A percentile compares a stretch with the other conserved stretches of the same genome.
These are phyloP conservation scores for Aldrovandia affinis DNA, from an alignment of 2,797 vertebrate species.

Conservation along the genomic window DNA sequence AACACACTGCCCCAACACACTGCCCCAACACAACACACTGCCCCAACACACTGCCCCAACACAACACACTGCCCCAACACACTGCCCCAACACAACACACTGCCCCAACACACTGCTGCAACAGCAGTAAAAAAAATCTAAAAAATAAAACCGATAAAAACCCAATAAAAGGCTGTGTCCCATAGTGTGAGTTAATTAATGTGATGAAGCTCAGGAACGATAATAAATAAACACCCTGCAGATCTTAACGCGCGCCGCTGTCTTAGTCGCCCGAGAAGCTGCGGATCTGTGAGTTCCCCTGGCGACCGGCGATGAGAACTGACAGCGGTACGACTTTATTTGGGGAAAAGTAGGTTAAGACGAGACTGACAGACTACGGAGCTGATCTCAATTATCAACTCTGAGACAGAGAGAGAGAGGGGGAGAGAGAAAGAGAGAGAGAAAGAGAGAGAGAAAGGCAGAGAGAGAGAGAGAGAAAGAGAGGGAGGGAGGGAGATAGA, in stretches of 20 bases:
- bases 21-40: not conserved
- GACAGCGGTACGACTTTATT: constrained; percentile 72
- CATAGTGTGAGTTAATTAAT: constrained; percentile 41
- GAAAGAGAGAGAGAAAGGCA: too few relatives aligned
- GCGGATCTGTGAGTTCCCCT: constrained; percentile 52
- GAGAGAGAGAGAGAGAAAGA: too few relatives aligned
- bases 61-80: not conserved
- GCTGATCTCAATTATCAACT: constrained; percentile 21
- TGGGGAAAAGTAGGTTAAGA: constrained; percentile 37
- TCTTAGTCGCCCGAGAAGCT: constrained; percentile 68
- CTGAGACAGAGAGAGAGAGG: not conserved
- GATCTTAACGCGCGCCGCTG: constrained; percentile 64
- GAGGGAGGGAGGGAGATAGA: too few relatives aligned
- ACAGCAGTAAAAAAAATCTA: too few relatives aligned
- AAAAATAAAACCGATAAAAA: not conserved
- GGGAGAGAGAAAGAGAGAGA: too few relatives aligned
- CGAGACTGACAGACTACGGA: not conserved
- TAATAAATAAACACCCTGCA: constrained; percentile 52
- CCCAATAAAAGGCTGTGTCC: constrained; percentile 41
- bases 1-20: not conserved
- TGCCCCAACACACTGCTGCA: not conserved
- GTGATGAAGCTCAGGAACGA: constrained; percentile 35
- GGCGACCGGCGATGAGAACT: constrained; percentile 68
- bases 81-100: not conserved
- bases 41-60: not conserved